phyloP scores from a whole-genome alignment of 2,113 vertebrate genomes.

The Eubucco bourcierii region DNA sequence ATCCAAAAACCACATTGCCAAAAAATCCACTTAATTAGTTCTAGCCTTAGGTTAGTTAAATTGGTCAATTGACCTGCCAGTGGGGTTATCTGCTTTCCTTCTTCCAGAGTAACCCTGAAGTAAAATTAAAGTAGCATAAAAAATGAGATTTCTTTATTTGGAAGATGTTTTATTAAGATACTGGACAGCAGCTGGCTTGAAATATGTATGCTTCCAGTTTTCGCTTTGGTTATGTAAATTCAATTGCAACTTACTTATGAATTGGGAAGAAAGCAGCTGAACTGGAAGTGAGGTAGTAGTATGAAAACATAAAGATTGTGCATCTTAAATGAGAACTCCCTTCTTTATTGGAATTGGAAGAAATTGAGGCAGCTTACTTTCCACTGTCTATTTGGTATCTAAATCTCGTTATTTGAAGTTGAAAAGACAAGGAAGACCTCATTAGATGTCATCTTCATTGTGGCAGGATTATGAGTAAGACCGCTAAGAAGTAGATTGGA shows the following conservation, averaged over 20 bases:
- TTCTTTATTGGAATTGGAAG: neutral
- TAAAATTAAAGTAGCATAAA: neutral
- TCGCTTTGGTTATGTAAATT: constrained; percentile 12
- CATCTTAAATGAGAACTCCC: neutral
- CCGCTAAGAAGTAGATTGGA: neutral
- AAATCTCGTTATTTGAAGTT: neutral
- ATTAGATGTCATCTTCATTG: neutral
- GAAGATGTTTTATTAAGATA: neutral
- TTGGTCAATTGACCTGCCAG: neutral
- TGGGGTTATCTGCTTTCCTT: neutral
- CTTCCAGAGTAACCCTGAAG: neutral
- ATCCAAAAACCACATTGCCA: neutral
- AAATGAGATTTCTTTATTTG: neutral
- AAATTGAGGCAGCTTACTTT: neutral
- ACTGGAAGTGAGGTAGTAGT: constrained; percentile 7
- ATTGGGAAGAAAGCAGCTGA: constrained; percentile 6
- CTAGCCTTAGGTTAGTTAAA: constrained; percentile 7
- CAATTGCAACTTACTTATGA: neutral
- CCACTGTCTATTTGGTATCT: neutral
- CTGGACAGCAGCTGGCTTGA: neutral
- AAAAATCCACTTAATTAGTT: neutral
- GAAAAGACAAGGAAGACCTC: neutral
- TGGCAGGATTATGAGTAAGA: neutral
- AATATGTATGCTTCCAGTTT: neutral
- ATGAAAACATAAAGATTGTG: neutral